A percentile compares a stretch with the other conserved stretches of the same genome.
Conservation (phyloP, 92 coral and sea anemone species). For the Bergia sp. region DNA sequence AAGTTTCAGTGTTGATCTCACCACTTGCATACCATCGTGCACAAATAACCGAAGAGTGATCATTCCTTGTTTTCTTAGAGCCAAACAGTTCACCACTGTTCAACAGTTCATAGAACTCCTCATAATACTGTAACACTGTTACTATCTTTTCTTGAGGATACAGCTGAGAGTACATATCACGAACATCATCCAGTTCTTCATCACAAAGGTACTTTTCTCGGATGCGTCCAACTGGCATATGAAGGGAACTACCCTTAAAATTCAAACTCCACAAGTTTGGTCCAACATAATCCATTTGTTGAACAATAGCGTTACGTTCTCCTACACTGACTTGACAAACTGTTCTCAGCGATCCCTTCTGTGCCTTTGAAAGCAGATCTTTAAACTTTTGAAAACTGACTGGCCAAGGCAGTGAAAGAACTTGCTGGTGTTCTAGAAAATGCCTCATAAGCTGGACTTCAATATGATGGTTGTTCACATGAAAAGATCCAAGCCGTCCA, state of each 20-base stretch:
- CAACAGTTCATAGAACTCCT: slow-evolving; percentile 21
- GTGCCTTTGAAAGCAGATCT: background rate
- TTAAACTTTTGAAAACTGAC: background rate
- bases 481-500: background rate
- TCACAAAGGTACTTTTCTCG: slow-evolving; percentile 32
- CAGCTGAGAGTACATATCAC: background rate
- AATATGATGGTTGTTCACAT: background rate
- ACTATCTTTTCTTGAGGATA: background rate
- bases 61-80: slow-evolving; percentile 17
- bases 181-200: background rate
- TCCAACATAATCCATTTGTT: slow-evolving; percentile 33
- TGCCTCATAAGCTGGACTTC: background rate
- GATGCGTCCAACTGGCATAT: slow-evolving; percentile 36
- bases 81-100: slow-evolving; percentile 8
- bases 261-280: slow-evolving; percentile 1
- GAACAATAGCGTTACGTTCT: slow-evolving; percentile 7
- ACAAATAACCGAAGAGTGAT: background rate
- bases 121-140: background rate
- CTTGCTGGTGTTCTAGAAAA: slow-evolving; percentile 13
- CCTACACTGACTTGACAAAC: slow-evolving; percentile 19
- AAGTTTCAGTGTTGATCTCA: no score
- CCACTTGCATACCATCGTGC: slow-evolving; percentile 14
- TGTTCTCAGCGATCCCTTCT: slow-evolving; percentile 40
- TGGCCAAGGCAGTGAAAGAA: no score
- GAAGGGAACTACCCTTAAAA: slow-evolving; percentile 1